These are phyloP conservation scores for Pectinophora gossypiella DNA, from an alignment of 1,140 invertebrate species.

Conservation along the genomic window DNA sequence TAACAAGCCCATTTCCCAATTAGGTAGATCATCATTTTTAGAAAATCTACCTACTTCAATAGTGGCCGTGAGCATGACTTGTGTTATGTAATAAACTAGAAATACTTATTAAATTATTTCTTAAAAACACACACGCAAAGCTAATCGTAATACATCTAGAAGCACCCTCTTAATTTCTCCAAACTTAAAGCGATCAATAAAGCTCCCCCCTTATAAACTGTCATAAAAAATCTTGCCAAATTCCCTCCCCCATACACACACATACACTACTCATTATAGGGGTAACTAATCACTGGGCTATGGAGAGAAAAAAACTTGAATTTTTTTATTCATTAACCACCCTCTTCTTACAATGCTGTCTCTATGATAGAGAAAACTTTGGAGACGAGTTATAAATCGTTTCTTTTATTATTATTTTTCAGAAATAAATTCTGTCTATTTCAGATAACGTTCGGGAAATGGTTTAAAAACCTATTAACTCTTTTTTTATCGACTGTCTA, in stretches of 20 bases:
- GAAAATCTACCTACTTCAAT: too few species aligned
- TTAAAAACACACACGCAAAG: not conserved
- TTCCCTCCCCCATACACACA: constrained; percentile 39
- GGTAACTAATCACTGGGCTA: constrained; percentile 73
- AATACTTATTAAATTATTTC: too few species aligned
- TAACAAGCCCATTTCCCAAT: too few species aligned
- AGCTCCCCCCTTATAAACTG: constrained; percentile 51
- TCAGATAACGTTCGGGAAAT: too few species aligned
- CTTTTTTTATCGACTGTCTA: too few species aligned
- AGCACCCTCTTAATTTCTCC: constrained; percentile 5
- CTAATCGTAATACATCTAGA: not conserved
- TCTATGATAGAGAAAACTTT: constrained; percentile 31
- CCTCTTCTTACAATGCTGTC: constrained; percentile 58
- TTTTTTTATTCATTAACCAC: constrained; percentile 75
- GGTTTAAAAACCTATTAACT: too few species aligned
- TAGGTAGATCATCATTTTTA: too few species aligned
- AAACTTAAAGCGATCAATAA: constrained; percentile 36
- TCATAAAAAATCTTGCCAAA: constrained; percentile 46
- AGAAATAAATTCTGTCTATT: too few species aligned
- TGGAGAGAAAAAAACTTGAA: constrained; percentile 62
- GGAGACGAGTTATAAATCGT: constrained; percentile 22
- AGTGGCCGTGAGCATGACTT: too few species aligned
- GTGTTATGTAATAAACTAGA: too few species aligned
- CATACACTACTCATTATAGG: constrained; percentile 61
- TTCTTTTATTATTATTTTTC: too few species aligned